These are phyloP conservation scores for Anas platyrhynchos DNA, from an alignment of 2,113 vertebrate species.

Conservation along the genomic window DNA sequence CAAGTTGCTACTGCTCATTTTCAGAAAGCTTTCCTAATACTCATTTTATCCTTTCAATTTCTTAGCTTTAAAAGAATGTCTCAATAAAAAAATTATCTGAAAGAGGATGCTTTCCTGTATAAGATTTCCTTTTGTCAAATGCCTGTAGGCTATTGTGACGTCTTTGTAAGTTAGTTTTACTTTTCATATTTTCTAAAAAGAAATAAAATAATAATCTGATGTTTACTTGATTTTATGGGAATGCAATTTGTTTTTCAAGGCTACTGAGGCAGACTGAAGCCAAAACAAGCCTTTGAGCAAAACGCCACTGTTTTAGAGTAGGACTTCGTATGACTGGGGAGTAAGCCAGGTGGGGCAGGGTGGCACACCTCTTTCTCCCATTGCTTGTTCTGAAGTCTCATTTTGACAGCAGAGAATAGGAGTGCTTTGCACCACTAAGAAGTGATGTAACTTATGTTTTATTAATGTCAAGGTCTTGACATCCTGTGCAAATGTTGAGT, in stretches of 20 bases:
- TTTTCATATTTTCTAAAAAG: neutral
- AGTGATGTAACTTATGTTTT: neutral
- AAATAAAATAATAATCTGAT: neutral
- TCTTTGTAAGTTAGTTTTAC: neutral
- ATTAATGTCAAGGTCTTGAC: neutral
- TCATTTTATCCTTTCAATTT: neutral
- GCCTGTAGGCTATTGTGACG: neutral
- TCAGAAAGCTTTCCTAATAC: neutral
- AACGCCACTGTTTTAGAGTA: neutral
- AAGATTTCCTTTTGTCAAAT: neutral
- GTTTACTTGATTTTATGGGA: conserved; percentile 18
- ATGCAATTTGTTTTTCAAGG: conserved; percentile 16
- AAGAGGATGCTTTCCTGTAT: neutral
- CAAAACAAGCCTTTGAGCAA: neutral
- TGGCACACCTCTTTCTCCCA: neutral
- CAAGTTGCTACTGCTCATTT: neutral
- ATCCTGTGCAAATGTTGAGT: neutral
- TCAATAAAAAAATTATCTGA: neutral
- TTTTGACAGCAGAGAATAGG: neutral
- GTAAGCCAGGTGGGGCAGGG: neutral
- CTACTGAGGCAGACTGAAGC: neutral
- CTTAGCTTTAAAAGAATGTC: neutral
- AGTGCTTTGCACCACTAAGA: neutral
- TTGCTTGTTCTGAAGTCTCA: neutral
- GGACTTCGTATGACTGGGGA: neutral